A percentile compares a stretch with the other conserved stretches of the same genome.
Conservation (phyloP, 2,888 invertebrate species). For the Dicranocentrus wangi region DNA sequence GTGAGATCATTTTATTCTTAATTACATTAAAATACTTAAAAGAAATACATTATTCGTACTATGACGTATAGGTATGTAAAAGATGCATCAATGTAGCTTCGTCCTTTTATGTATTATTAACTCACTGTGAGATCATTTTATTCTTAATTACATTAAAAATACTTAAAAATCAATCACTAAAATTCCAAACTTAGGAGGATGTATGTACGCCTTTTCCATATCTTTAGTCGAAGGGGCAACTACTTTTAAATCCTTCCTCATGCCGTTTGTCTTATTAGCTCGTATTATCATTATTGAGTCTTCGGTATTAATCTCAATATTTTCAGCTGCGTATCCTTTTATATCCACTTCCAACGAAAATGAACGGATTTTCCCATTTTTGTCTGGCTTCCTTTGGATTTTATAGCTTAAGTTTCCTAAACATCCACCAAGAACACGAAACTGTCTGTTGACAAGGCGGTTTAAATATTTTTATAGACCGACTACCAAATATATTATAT, state of each 20-base stretch:
- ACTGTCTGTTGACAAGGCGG: constrained; percentile 14
- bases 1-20: too few species aligned
- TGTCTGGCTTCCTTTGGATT: constrained; percentile 32
- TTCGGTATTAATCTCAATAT: constrained; percentile 36
- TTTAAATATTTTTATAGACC: too few species aligned
- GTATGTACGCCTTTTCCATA: constrained; percentile 47
- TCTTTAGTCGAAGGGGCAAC: constrained; percentile 35
- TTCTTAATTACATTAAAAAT: too few species aligned
- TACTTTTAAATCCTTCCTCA: constrained; percentile 42
- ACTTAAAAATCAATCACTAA: constrained; percentile 50
- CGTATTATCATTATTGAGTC: constrained; percentile 39
- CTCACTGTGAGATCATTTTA: too few species aligned
- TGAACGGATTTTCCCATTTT: constrained; percentile 35
- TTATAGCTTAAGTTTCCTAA: constrained; percentile 27
- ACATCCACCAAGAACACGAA: constrained; percentile 38
- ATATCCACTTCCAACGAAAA: constrained; percentile 53
- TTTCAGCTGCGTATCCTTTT: constrained; percentile 50
- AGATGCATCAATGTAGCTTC: too few species aligned
- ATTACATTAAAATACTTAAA: too few species aligned
- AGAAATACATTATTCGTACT: too few species aligned
- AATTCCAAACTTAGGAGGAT: constrained; percentile 48
- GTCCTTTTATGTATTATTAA: too few species aligned
- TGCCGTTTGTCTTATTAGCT: constrained; percentile 48
- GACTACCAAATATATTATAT: neutral
- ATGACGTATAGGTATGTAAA: too few species aligned